These are phyloP conservation scores for Apis mellifera DNA, from an alignment of 1,140 invertebrate species.

Conservation along the genomic window DNA sequence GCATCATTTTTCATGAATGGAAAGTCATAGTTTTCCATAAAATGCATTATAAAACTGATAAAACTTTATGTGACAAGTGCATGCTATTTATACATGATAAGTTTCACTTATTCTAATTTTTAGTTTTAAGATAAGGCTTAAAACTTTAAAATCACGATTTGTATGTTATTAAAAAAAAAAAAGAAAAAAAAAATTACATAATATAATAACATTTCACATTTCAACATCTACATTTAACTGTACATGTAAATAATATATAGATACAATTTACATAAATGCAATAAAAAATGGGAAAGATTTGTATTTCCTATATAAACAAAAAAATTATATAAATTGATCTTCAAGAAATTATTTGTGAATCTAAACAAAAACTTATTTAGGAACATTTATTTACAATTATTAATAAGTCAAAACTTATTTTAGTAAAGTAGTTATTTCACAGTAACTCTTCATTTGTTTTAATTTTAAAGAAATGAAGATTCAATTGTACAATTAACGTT, in stretches of 20 bases:
- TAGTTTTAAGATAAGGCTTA: neutral
- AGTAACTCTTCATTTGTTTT: neutral
- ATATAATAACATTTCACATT: neutral
- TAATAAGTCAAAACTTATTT: neutral
- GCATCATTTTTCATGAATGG: neutral
- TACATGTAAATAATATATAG: slow-evolving; percentile 19
- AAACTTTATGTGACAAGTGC: neutral
- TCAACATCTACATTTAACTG: neutral
- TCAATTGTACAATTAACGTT: neutral
- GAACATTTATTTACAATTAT: slow-evolving; percentile 35
- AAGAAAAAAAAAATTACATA: slow-evolving; percentile 16
- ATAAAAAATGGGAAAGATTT: neutral
- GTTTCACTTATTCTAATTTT: neutral
- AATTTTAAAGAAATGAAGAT: neutral
- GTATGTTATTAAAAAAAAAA: neutral
- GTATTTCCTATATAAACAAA: neutral
- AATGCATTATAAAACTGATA: slow-evolving; percentile 17
- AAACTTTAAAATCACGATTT: neutral
- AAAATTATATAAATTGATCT: neutral
- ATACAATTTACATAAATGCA: slow-evolving; percentile 36
- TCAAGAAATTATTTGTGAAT: neutral
- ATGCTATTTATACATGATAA: slow-evolving; percentile 9
- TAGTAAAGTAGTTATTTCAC: neutral
- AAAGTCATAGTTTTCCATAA: neutral
- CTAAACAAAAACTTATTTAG: neutral